Percentiles rank a stretch among this genome's conserved stretches.
Evolutionary conservation across 2,113 vertebrate genomes (phyloP).

Genomic region (Meleagris gallopavo): DNA sequence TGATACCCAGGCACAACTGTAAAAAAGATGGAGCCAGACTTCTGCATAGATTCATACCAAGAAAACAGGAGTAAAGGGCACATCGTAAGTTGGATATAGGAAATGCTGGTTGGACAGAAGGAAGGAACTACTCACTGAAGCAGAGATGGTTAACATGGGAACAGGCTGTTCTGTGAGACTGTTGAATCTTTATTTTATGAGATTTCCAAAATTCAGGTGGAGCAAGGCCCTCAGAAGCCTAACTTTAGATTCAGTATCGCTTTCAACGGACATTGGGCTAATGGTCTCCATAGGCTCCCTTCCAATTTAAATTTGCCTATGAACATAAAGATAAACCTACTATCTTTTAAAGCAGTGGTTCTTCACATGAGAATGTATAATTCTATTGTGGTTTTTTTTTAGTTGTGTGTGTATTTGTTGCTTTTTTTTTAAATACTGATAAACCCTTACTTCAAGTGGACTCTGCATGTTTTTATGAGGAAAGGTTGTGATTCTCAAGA

Average conservation of each 20-base stretch:
- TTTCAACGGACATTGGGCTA: not conserved
- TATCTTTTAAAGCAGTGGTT: not conserved
- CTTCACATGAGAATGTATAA: not conserved
- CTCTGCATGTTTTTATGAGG: not conserved
- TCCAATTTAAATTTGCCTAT: not conserved
- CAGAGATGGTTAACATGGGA: not conserved
- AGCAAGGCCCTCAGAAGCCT: not conserved
- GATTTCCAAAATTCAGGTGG: not conserved
- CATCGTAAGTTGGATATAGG: not conserved
- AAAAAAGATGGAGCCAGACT: not conserved
- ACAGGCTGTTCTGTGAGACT: not conserved
- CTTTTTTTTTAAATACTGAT: not conserved
- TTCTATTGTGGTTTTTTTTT: not conserved
- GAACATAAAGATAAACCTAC: not conserved
- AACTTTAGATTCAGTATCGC: not conserved
- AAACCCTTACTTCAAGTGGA: not conserved
- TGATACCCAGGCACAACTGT: not conserved
- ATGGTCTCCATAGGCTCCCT: not conserved
- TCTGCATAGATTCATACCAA: not conserved
- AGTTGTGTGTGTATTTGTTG: not conserved
- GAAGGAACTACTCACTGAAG: not conserved
- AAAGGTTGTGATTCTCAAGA: not conserved
- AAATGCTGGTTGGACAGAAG: not conserved
- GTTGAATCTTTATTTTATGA: not conserved
- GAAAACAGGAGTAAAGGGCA: rapidly evolving